Conservation (phyloP, 2,888 invertebrate species). For the Caenorhabditis sp. region DNA sequence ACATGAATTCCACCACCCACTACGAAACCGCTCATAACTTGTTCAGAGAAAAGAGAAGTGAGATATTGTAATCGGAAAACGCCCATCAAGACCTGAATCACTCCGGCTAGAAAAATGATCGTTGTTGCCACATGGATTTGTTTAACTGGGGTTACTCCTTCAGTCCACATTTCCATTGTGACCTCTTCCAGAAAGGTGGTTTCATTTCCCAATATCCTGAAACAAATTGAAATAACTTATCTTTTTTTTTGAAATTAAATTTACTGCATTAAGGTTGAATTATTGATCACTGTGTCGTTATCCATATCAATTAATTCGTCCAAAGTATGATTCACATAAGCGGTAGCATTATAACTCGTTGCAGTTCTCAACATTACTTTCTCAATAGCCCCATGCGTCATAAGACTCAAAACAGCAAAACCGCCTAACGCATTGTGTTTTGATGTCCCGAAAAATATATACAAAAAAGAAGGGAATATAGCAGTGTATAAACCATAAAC, state of each 20-base stretch:
- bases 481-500: conserved; percentile 70
- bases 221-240: conserved; percentile 6
- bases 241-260: not conserved
- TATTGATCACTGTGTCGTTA: conserved; percentile 36
- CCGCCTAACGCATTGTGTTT: conserved; percentile 68
- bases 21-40: conserved; percentile 69
- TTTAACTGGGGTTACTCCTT: conserved; percentile 46
- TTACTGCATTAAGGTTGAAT: conserved; percentile 45
- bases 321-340: conserved; percentile 47
- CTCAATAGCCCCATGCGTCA: conserved; percentile 68
- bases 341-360: conserved; percentile 46
- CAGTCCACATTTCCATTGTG: conserved; percentile 43
- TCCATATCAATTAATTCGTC: conserved; percentile 35
- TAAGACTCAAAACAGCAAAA: conserved; percentile 67
- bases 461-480: conserved; percentile 69
- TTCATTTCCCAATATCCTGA: conserved; percentile 43
- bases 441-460: conserved; percentile 69
- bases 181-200: conserved; percentile 50
- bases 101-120: conserved; percentile 65
- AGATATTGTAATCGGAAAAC: conserved; percentile 65
- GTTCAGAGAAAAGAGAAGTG: conserved; percentile 68
- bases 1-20: conserved; percentile 70
- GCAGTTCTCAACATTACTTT: conserved; percentile 56
- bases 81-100: conserved; percentile 66
- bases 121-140: conserved; percentile 67